Evolutionary conservation across 2,113 vertebrate species (phyloP), one percentile per base, ranked within the genome.

Genomic region (Melanotaenia duboulayi): DNA sequence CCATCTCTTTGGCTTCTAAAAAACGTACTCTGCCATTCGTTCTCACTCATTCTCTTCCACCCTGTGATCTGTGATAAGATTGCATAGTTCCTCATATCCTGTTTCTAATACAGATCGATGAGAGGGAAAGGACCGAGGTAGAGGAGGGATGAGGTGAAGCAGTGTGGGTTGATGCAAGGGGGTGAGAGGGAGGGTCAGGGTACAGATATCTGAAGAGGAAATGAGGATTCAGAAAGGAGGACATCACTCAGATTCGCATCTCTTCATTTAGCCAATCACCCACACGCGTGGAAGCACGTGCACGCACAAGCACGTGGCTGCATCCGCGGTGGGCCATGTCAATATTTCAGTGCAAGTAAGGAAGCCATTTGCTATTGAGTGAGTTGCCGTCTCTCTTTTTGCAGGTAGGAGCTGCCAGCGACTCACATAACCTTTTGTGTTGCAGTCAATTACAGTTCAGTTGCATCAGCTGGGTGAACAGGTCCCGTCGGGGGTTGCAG

Each of bases 51-150:
- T 89, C 85, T 81, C 80, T 81, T 80, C 76, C 70, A 4, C 65
- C 79, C 83, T 83, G 76, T 86, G 89, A 91, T 90, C 69, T 90
- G 84, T 55, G 89, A 91, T 92, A 90, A 92, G 91, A 92, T 92
- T 90, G 81, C 81, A 89, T 89, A 91, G 89, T 82, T 85, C 90
- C 89, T 91, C 89, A 92, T 92, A 91, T 91, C 90, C 90, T 89
- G 90, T 91, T 91, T 90, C 88, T 92, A 92, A 91, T 92, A 90
- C 91, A 88, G 90, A 92, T 92, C 90, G 89, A 92, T 92, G 91
- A 79, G 85, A 87, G 85, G 85, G 74, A 87, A 71, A 80, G 85
- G 88, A 75, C 82, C 58, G 65, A 78, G 81, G 83, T 82, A 35
- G 75, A 81, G 79, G 65, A 39, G 77, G 85, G 81, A 84, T 72